Base-by-base conservation (phyloP, 2,888 invertebrate genomes). In the Temnothorax rugatulus region DNA sequence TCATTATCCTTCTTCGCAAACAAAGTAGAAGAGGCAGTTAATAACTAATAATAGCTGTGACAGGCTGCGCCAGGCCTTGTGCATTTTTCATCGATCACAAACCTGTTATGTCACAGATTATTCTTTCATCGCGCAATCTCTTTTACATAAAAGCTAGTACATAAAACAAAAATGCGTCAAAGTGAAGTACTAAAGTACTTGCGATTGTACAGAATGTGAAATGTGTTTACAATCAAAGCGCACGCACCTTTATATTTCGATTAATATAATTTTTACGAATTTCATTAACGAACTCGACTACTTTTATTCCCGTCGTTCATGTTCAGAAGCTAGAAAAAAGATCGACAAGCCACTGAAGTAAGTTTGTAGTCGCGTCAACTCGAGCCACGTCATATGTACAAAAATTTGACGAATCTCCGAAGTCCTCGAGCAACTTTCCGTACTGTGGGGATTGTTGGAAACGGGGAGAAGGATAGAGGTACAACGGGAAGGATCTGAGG, bases 331-430 rank as follows among this genome's bases (percentile, higher is more conserved):
- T 59, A 47, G 61, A 73, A 88, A 85, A 85, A 74, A 77, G 86
- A 77, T 83, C 87, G 88, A 88, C 86, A 86, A 91, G 90, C 86
- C 83, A 74, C 81, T 83, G 81, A 74, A 82, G 79, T 41, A 84
- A 89, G 89, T 86, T 91, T 93, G 92, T 93, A 91, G 74, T 66
- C 68, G 66, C 68, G 92, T 92, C 92, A 92, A 92, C 88, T 91
- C 89, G 91, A 88, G 82, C 86, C 29, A 52, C 57, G 69, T 47
- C 44, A 8, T 50, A 59, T 38, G 18, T 50, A 59, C 41, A 9
- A 84, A 75, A 85, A 87, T 91, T 92, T 92, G 92, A 93, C 92
- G 91, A 90, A 91, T 92, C 90, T 89, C 76, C 87, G 66, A 88
- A 91, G 88, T 91, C 91, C 87, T 41, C 83, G 68, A 68, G 83